Base-by-base conservation (phyloP, 2,113 vertebrate genomes). In the Mobula hypostoma region DNA sequence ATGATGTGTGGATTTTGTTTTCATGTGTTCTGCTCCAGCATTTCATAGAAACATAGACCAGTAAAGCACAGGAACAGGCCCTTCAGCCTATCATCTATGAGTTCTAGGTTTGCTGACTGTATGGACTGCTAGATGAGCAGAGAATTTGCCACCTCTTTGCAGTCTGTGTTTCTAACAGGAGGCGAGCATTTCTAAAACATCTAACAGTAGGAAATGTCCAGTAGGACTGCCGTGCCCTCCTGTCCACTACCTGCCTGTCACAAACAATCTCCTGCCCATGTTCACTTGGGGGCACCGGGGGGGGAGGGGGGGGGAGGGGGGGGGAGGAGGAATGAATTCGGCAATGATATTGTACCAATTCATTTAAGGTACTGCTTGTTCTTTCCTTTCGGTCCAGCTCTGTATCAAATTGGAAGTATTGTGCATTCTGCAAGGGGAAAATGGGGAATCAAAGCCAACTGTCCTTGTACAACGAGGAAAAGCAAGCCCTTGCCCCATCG, bases 361-460 rank as follows among this genome's bases (percentile, higher is more conserved):
- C 29, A 17, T 90, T 88, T 63, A 66, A 32, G 48, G 2, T 48
- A 48, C 3, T 48, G 17, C 32, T 72, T 29, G 24, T 24, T 83
- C 12, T 1, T 94, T 7, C 83, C 94, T 95, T 9, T 94, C 87
- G 72, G 77, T 95, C 36, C 94, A 97, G 97, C 97, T n/a, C 97
- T 97, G 68, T 97, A 97, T n/a, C 97, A 97, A 94, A 97, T 97
- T 94, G 97, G 97, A 90, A 97, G 97, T 94, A 97, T 97, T 74
- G 97, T 97, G 95, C 97, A 97, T 95, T 97, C 97, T 0, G 94
- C 97, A 9, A 96, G 97, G 95, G 97, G 96, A 70, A 97, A 96
- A 94, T 97, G 97, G 97, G 97, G 97, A 94, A 97, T 97, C 95
- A 97, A 97, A 94, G 97, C 97, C 82, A 97, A 97, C 61, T 97